These are phyloP conservation scores for Thalpophila matura DNA, from an alignment of 2,888 invertebrate genomes.

Conservation along the genomic window DNA sequence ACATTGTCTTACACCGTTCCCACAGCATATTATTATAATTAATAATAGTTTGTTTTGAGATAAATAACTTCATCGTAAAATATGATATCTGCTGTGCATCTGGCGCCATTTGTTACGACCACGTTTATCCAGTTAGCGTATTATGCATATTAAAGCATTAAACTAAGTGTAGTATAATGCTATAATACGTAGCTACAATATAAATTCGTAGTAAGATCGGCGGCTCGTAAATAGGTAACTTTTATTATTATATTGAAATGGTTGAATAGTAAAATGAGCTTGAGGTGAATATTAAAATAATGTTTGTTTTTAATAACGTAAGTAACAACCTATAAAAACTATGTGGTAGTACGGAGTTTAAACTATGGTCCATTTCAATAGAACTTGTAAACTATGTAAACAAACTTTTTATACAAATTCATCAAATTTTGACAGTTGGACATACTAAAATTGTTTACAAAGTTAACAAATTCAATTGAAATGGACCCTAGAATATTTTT, in stretches of 20 bases:
- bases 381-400: no score
- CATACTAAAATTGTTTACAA: no score
- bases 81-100: constrained; percentile 29
- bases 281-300: not conserved
- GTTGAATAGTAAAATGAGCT: constrained; percentile 5
- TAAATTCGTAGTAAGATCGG: not conserved
- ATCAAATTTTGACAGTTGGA: no score
- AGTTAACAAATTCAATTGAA: no score
- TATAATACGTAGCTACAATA: not conserved
- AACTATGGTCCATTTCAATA: no score
- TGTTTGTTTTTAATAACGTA: not conserved
- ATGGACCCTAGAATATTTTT: constrained; percentile 13
- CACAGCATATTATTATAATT: constrained; percentile 11
- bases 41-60: constrained; percentile 11
- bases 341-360: constrained; percentile 2
- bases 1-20: constrained; percentile 21
- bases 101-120: constrained; percentile 29
- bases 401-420: no score
- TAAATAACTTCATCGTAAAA: constrained; percentile 44
- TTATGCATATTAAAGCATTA: not conserved
- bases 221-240: constrained; percentile 19
- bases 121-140: constrained; percentile 18
- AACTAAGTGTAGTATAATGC: no score
- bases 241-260: constrained; percentile 33
- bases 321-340: constrained; percentile 9